Base-by-base conservation (phyloP, 1,140 invertebrate genomes). In the Alviniconcha marisindica region DNA sequence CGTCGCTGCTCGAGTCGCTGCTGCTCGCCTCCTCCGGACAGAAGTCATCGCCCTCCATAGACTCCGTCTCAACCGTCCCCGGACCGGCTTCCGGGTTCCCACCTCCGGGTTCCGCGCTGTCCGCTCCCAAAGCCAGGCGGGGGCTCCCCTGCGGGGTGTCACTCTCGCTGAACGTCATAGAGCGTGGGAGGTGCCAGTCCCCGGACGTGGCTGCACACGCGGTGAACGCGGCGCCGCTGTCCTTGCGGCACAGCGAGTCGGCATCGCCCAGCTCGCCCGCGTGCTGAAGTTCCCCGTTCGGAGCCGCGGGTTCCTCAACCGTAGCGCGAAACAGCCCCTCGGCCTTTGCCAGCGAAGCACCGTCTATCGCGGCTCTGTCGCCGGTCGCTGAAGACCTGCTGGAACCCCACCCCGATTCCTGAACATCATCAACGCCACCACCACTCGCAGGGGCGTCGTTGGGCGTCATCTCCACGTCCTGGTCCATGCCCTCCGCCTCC, bases 201-300 rank as follows among this genome's bases (percentile, higher is more conserved):
- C 77, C 2, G 77, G 77, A n/a, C 77, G 77, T 14, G 24, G n/a
- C n/a, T n/a, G n/a, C n/a, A n/a, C n/a, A n/a, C n/a, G 51, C 60
- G 71, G 15, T 18, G 33, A 14, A 24, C 2, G 21, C 54, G 31
- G 40, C 3, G 10, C 77, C 28, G 51, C 77, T 78, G 1, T 15
- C 77, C 1, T 51, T 14, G 15, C 77, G 28, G 24, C 28, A 60
- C n/a, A n/a, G n/a, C n/a, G n/a, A n/a, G n/a, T n/a, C n/a, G n/a
- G n/a, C n/a, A n/a, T n/a, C n/a, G n/a, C n/a, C n/a, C n/a, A n/a
- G n/a, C n/a, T n/a, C n/a, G n/a, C n/a, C n/a, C n/a, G n/a, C n/a
- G n/a, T n/a, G n/a, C n/a, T n/a, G n/a, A n/a, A n/a, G n/a, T n/a
- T n/a, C n/a, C n/a, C n/a, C n/a, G n/a, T n/a, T n/a, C n/a, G n/a